Conservation (phyloP, 2,888 invertebrate genomes). For the Chloroclysta siterata region DNA sequence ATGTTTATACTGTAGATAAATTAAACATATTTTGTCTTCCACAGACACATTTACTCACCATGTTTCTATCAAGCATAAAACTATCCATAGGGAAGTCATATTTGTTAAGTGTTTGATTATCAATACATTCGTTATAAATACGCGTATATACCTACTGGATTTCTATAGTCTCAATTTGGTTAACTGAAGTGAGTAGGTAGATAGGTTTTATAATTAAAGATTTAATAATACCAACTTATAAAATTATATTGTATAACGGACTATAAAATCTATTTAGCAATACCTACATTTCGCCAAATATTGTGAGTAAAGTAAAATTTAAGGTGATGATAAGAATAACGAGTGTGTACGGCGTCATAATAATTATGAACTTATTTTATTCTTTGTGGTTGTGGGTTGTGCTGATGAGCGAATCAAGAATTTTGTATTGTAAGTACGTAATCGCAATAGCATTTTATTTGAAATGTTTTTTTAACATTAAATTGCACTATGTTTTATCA, state of each 20-base stretch:
- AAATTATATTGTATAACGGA: background rate
- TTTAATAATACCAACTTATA: background rate
- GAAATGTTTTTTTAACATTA: constrained; percentile 10
- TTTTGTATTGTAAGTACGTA: constrained; percentile 6
- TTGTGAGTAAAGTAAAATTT: constrained; percentile 31
- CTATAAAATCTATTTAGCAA: constrained; percentile 48
- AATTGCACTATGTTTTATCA: constrained; percentile 24
- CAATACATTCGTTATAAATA: background rate
- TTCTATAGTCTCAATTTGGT: background rate
- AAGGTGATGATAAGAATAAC: background rate
- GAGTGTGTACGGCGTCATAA: background rate
- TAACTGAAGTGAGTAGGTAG: background rate
- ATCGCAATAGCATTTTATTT: constrained; percentile 29
- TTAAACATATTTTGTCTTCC: constrained; percentile 17
- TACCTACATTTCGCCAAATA: constrained; percentile 60
- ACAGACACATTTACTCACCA: background rate
- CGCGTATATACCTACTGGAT: too few species aligned
- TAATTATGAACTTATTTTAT: constrained; percentile 1
- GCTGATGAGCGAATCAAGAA: constrained; percentile 4
- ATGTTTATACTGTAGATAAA: background rate
- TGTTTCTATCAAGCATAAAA: background rate
- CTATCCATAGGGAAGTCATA: background rate
- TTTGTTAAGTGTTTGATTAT: background rate
- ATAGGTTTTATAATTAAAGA: too few species aligned
- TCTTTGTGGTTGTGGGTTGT: constrained; percentile 1